Percentiles rank a stretch among this genome's conserved stretches.
phyloP scores from a whole-genome alignment of 2,797 vertebrate species.

The Myripristis jacobus region DNA sequence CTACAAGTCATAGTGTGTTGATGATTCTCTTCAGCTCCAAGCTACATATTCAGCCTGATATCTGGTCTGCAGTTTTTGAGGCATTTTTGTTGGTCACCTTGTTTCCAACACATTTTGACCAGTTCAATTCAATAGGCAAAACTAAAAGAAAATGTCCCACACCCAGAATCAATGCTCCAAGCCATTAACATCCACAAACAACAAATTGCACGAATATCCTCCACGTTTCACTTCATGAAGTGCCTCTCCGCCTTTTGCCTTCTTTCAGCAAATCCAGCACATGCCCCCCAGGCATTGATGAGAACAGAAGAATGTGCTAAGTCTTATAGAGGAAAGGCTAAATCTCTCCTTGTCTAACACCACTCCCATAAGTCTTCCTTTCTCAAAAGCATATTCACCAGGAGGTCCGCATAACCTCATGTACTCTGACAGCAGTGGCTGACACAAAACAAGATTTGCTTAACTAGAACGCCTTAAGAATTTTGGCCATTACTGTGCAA shows the following conservation, averaged over 20 bases:
- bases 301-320: conserved; percentile 71
- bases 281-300: conserved; percentile 60
- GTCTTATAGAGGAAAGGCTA: conserved; percentile 67
- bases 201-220: conserved; percentile 50
- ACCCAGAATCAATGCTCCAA: conserved; percentile 36
- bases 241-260: conserved; percentile 48
- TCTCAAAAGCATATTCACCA: conserved; percentile 42
- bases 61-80: conserved; percentile 35
- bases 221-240: conserved; percentile 64
- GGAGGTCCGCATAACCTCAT: conserved; percentile 10
- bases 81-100: conserved; percentile 23
- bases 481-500: conserved; percentile 2
- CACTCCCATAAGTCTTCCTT: conserved; percentile 69
- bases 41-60: conserved; percentile 21
- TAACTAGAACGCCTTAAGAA: neutral
- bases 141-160: conserved; percentile 23
- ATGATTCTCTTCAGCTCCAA: neutral
- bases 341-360: conserved; percentile 71
- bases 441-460: neutral
- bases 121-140: conserved; percentile 25
- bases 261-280: conserved; percentile 66
- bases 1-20: conserved; percentile 19
- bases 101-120: conserved; percentile 26
- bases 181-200: conserved; percentile 26
- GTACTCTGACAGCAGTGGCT: neutral